phyloP scores from a whole-genome alignment of 2,113 vertebrate genomes.

The Podarcis raffonei region DNA sequence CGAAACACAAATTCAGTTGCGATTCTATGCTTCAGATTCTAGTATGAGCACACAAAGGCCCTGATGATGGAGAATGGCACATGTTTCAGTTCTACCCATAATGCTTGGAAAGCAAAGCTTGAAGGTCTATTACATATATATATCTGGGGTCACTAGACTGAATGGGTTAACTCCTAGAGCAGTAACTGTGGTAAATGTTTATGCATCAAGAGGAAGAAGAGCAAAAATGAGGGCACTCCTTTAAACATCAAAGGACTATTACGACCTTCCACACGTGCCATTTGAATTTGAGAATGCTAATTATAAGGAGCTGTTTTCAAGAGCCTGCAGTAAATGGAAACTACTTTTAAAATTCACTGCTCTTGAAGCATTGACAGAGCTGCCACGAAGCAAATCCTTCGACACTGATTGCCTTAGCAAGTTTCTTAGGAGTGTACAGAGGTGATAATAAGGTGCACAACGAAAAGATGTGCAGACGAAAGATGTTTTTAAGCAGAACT shows the following conservation, averaged over 20 bases:
- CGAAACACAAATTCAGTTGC: neutral
- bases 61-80: neutral
- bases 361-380: neutral
- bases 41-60: neutral
- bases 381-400: neutral
- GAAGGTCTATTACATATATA: neutral
- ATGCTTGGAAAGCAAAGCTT: neutral
- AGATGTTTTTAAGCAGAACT: neutral
- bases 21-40: neutral
- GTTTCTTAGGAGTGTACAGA: neutral
- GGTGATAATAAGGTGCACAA: neutral
- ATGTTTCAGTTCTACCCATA: neutral
- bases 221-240: neutral
- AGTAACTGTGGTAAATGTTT: neutral
- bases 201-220: neutral
- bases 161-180: neutral
- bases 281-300: neutral
- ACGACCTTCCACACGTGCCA: neutral
- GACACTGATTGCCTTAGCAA: neutral
- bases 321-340: neutral
- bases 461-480: neutral
- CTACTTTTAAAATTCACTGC: neutral
- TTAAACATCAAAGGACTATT: neutral
- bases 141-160: neutral
- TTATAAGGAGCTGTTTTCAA: neutral